Evolutionary conservation across 2,113 vertebrate genomes (phyloP), one percentile per base, ranked within the genome.

Genomic region (Vulpes lagopus): DNA sequence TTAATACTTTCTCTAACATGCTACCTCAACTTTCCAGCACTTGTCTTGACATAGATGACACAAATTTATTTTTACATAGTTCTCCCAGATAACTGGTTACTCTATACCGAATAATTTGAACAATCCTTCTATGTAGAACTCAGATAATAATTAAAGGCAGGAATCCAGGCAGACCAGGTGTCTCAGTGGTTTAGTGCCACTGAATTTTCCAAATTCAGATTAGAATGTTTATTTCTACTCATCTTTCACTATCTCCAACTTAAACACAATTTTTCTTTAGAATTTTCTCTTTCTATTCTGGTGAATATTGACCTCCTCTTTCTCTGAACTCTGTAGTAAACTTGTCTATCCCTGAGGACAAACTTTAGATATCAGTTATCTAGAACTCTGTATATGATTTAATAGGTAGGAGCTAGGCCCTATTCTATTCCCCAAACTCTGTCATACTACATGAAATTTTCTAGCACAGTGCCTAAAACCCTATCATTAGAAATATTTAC

Each of bases 401-500:
- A 87, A 90, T 38, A 87, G 25, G n/a, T 14, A 91, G 23, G n/a
- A 74, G 38, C 2, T 69, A 65, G n/a, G 11, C 38, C 27, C 57
- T 78, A 27, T 55, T 92, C 25, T 92, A 27, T 91, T 17, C 17
- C 17, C 43, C 38, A 95, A 80, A 86, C 51, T 79, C 89, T 74
- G 32, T 90, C 35, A 76, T 65, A 62, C 23, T 88, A 64, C 83
- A 80, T 94, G 43, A 84, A 82, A 71, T 59, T 84, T 15, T 97
- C 91, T 89, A 84, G 62, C 27, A 84, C 7, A 53, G 30, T 84
- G 32, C 20, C 81, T 91, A 94, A 69, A 94, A 78, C 17, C n/a
- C 12, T 14, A 83, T 53, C n/a, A 79, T 92, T 88, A 88, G 27
- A 94, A 91, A 88, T 92, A 81, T n/a, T 92, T 95, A 43, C 59